Base-by-base conservation (phyloP, 2,797 vertebrate species). In the Margarornis squamiger region DNA sequence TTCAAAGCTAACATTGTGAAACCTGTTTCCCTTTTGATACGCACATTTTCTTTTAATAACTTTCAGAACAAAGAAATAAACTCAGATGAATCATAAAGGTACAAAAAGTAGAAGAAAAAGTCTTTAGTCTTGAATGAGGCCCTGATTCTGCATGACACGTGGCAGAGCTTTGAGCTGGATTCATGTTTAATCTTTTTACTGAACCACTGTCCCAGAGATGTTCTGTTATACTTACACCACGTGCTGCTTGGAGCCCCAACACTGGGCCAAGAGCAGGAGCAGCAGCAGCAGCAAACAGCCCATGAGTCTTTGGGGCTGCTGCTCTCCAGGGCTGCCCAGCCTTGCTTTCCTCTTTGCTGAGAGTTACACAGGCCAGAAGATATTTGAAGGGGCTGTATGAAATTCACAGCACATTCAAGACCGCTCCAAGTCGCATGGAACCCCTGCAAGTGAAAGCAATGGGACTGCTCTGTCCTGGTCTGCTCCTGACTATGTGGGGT, bases 1-100 rank as follows among this genome's bases (percentile, higher is more conserved):
- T 94, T 96, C 86, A 95, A 97, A 95, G 93, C 18, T 52, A 92
- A 78, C 55, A 86, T 59, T 71, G 48, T 67, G 79, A 95, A 96
- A 96, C 82, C 85, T 79, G 80, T 73, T 96, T 95, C 80, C 55
- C 41, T 85, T 96, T 85, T 82, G 90, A 95, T 85, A 92, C 0
- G 4, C 66, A 73, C 30, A 90, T 88, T 75, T 93, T 52, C 65
- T 88, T 94, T 79, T 34, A 89, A 87, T 81, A 95, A 68, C 82
- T 93, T 92, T 76, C 63, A 46, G 91, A 95, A 88, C 49, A 94
- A 96, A 93, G 71, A 86, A 82, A 88, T 57, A 93, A 95, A 92
- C 55, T 90, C 80, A 68, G 45, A 85, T 95, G 71, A 92, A 90
- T 93, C 91, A 94, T 65, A 94, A 94, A 92, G 71, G 67, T 67